Evolutionary conservation across 2,797 vertebrate species (phyloP), one percentile per base, ranked within the genome.

Genomic region (Bucorvus abyssinicus): DNA sequence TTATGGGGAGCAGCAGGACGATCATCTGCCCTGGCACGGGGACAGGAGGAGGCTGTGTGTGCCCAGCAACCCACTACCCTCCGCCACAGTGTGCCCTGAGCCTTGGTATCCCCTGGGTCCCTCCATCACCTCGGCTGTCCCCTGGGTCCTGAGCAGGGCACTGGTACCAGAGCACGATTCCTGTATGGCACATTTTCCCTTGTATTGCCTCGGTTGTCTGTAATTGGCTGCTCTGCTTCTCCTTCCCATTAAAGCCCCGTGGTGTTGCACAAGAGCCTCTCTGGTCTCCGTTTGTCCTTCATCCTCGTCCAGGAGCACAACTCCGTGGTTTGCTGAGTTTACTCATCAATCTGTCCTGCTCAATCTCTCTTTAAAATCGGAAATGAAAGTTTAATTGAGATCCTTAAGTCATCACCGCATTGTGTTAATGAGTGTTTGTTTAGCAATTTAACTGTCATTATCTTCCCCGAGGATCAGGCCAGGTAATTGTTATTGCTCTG

Each of bases 181-280:
- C 29, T 10, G 23, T 27, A 10, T 29, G 12, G 3, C 0, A 0
- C 1, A 0, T 24, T 45, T 56, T 36, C 59, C n/a, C 49, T 61
- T 50, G 34, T 27, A 23, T 50, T n/a, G 29, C 29, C 29, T 52
- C 45, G 27, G 15, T 30, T 18, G 38, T 76, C 59, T 56, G 36
- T 50, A 40, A 18, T 2, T n/a, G 65, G 14, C 14, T 68, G 55
- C 38, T 70, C 1, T 16, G 32, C 17, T 76, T 42, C 52, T 59
- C 29, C 34, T 23, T 32, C 44, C 1, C 50, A 79, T 84, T 89
- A 89, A 89, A 74, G 10, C 30, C 15, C 7, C 1, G 4, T 17
- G 15, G 47, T 45, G 6, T 53, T 73, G 67, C 29, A 52, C 21
- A 40, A 70, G 27, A 88, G 2, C 3, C 16, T 50, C 53, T 57